Evolutionary conservation across 2,113 vertebrate species (phyloP).

Genomic region (Ageneiosus marmoratus): DNA sequence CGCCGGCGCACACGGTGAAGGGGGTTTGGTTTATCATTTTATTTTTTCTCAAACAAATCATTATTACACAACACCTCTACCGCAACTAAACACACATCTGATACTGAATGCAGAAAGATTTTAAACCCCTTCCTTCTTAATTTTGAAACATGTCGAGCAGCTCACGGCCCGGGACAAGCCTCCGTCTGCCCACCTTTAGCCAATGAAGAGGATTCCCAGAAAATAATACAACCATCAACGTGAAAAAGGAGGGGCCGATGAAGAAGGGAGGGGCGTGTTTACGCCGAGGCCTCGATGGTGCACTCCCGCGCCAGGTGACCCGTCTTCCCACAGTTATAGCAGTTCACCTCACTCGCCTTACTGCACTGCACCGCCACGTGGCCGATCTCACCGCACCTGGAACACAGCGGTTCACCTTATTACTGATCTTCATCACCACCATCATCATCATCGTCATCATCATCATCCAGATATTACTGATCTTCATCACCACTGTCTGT

Average conservation of each 20-base stretch:
- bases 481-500: too few relatives aligned
- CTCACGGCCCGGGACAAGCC: slow-evolving; percentile 86
- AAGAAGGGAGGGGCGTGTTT: slow-evolving; percentile 77
- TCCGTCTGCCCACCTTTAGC: slow-evolving; percentile 90
- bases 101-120: slow-evolving; percentile 99
- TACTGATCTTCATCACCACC: background rate
- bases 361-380: slow-evolving; percentile 98
- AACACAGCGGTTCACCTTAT: background rate
- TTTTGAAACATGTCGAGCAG: slow-evolving; percentile 85
- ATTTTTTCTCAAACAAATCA: slow-evolving; percentile 86
- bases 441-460: too few relatives aligned
- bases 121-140: slow-evolving; percentile 96
- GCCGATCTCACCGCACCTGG: slow-evolving; percentile 97
- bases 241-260: slow-evolving; percentile 97
- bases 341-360: slow-evolving; percentile 97
- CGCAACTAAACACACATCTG: slow-evolving; percentile 97
- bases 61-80: slow-evolving; percentile 99
- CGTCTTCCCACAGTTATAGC: slow-evolving; percentile 98
- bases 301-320: slow-evolving; percentile 99
- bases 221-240: slow-evolving; percentile 99
- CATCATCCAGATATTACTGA: too few relatives aligned
- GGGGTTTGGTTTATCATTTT: slow-evolving; percentile 87
- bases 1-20: slow-evolving; percentile 91
- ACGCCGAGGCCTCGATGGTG: slow-evolving; percentile 96
- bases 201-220: slow-evolving; percentile 99